These are phyloP conservation scores for Colaptes auratus DNA, from an alignment of 2,113 vertebrate species.

Conservation along the genomic window DNA sequence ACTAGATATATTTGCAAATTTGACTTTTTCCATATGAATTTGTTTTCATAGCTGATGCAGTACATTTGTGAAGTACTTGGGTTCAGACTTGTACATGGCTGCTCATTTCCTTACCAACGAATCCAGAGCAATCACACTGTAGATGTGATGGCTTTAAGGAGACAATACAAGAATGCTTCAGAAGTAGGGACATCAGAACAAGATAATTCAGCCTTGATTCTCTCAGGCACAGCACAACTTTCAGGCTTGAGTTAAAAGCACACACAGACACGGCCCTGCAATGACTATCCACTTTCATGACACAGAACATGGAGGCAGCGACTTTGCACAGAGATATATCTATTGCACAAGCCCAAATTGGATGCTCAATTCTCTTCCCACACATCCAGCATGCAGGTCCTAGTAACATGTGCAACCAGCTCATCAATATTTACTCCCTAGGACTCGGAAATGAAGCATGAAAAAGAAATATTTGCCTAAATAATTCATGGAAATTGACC, in stretches of 20 bases:
- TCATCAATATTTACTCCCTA: neutral
- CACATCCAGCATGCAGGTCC: neutral
- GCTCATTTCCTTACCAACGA: neutral
- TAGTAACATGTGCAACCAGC: neutral
- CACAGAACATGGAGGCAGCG: neutral
- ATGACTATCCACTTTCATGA: neutral
- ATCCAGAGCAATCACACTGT: neutral
- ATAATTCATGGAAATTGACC: neutral
- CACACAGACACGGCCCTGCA: neutral
- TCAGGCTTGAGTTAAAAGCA: neutral
- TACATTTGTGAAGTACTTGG: neutral
- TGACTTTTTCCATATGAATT: neutral
- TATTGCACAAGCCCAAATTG: neutral
- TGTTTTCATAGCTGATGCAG: neutral
- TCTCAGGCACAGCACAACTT: neutral
- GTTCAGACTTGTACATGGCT: neutral
- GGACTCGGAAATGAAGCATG: neutral
- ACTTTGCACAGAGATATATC: neutral
- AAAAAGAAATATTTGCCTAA: neutral
- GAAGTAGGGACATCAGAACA: neutral
- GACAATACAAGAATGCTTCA: neutral
- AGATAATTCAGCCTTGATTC: neutral
- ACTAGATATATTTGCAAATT: neutral
- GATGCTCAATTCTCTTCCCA: neutral
- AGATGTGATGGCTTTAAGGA: neutral